Percentiles rank a stretch among this genome's conserved stretches.
Evolutionary conservation across 1,140 invertebrate genomes (phyloP).

Genomic region (Cotesia chilonis): DNA sequence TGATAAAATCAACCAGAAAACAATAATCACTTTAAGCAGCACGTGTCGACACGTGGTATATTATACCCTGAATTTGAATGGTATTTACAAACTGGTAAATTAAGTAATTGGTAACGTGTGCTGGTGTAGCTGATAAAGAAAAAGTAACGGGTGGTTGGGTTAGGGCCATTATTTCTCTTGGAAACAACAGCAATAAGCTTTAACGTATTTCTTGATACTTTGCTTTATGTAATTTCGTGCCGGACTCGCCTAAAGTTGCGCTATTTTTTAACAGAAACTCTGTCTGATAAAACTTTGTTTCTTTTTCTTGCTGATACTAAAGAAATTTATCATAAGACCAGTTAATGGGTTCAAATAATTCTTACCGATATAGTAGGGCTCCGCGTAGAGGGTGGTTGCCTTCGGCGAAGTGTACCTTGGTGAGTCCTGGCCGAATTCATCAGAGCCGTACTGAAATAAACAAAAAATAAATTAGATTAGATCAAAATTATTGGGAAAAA

Average conservation of each 20-base stretch:
- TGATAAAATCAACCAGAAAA: too few relatives aligned
- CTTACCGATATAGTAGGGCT: slow-evolving; percentile 67
- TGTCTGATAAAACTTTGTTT: slow-evolving; percentile 56
- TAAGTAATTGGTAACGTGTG: too few relatives aligned
- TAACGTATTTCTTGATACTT: slow-evolving; percentile 58
- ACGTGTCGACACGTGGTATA: too few relatives aligned
- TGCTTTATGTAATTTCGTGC: slow-evolving; percentile 54
- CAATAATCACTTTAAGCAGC: too few relatives aligned
- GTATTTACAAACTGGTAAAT: not conserved
- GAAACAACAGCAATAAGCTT: slow-evolving; percentile 61
- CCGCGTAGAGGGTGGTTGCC: slow-evolving; percentile 66
- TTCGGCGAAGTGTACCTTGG: slow-evolving; percentile 88
- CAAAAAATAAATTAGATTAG: slow-evolving; percentile 17
- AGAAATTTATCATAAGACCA: too few relatives aligned
- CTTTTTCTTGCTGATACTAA: not conserved
- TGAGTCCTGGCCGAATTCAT: slow-evolving; percentile 88
- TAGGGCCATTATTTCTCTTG: slow-evolving; percentile 54
- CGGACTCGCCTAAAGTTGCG: slow-evolving; percentile 26
- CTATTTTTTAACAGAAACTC: slow-evolving; percentile 36
- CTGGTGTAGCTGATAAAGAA: not conserved
- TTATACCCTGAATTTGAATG: not conserved
- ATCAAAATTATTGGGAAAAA: not conserved
- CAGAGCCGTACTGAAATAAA: slow-evolving; percentile 82
- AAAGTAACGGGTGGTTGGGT: slow-evolving; percentile 15
- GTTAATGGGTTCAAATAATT: too few relatives aligned